Evolutionary conservation across 2,797 vertebrate genomes (phyloP).

Genomic region (Sebastes alutus): DNA sequence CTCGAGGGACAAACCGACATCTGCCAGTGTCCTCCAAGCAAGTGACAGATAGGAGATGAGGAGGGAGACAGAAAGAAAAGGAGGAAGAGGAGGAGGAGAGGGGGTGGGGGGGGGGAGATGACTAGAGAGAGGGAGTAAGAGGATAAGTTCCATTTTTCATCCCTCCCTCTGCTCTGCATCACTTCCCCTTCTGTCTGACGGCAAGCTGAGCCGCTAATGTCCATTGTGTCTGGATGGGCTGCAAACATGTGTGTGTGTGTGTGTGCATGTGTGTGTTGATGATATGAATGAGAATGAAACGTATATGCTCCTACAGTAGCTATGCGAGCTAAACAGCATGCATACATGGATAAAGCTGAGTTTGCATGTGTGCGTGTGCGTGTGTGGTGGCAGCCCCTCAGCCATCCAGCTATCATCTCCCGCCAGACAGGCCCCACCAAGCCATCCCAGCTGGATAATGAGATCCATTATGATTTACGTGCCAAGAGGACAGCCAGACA

Average conservation of each 20-base stretch:
- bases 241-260: conserved; percentile 10
- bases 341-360: conserved; percentile 35
- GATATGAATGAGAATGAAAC: conserved; percentile 32
- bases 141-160: conserved; percentile 67
- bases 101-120: not conserved
- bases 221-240: conserved; percentile 82
- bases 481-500: conserved; percentile 73
- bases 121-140: conserved; percentile 38
- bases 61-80: not conserved
- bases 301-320: conserved; percentile 38
- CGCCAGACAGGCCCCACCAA: conserved; percentile 77
- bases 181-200: conserved; percentile 74
- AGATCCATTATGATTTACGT: conserved; percentile 81
- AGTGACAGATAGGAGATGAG: conserved; percentile 42
- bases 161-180: conserved; percentile 72
- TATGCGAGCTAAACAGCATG: conserved; percentile 39
- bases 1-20: conserved; percentile 57
- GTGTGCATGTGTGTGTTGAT: conserved; percentile 14
- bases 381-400: conserved; percentile 61
- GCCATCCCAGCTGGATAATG: conserved; percentile 78
- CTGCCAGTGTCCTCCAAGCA: conserved; percentile 63
- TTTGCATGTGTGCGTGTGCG: conserved; percentile 3
- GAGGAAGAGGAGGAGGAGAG: not conserved
- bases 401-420: conserved; percentile 77
- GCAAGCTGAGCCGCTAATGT: conserved; percentile 82